Base-by-base conservation (phyloP, 2,113 vertebrate species). In the Catagonus wagneri region DNA sequence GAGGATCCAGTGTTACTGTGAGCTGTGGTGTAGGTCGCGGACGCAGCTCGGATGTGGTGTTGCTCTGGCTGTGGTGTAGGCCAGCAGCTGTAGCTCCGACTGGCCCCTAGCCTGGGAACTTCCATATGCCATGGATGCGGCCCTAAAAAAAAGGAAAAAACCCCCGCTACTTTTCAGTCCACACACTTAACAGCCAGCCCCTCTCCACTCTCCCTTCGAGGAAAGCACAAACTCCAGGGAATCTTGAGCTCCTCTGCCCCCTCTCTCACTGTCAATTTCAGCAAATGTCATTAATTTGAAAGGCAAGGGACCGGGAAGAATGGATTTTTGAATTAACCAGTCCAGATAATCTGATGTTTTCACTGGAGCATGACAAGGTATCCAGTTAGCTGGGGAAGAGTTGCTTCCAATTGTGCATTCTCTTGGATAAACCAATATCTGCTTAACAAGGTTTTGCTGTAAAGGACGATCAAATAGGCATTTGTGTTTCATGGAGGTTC, bases 291-390 rank as follows among this genome's bases (percentile, higher is more conserved):
- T 96, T 96, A 89, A 95, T 94, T 86, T 89, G 93, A 95, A 97
- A 94, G 90, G 88, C 93, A 92, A 89, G 92, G 81, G 94, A 89
- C 84, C 81, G 83, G 81, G 93, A 97, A 96, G 95, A 94, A 97
- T 95, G 84, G 94, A 97, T 97, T 94, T 94, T 97, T 96, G 96
- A 95, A 96, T 97, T 96, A 97, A 95, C 94, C 83, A 90, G 96
- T 97, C 95, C 94, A 90, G 78, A 93, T 94, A 88, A 97, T 91
- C 95, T 96, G 95, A 96, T 96, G 88, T 89, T 95, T 92, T 85
- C 80, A 83, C 81, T 95, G 90, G 93, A 80, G 88, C 78, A 11
- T 85, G 96, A 79, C 85, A 34, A 50, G 78, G 90, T 90, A 88
- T 88, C 94, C 88, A 32, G 93, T 92, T 95, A 79, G 76, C 95